Base-by-base conservation (phyloP, 2,797 vertebrate genomes). In the Pogoniulus pusillus region DNA sequence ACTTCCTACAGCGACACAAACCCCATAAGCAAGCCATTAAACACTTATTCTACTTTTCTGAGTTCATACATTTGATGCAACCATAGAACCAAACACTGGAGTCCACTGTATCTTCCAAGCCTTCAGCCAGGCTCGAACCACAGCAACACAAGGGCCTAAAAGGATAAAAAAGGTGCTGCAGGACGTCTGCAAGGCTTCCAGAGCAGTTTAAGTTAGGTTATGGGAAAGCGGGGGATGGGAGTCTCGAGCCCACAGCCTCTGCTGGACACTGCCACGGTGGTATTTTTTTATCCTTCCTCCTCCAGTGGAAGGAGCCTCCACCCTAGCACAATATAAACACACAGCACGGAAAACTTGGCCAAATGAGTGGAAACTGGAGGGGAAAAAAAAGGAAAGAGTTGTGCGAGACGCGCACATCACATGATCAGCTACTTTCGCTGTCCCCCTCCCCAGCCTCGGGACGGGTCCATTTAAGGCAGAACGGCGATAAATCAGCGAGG, bases 311-410 rank as follows among this genome's bases (percentile, higher is more conserved):
- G 19, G 6, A 57, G 79, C 51, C 90, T 90, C 92, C 95, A 32
- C 93, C 90, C 95, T 93, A 7, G 13, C 41, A 2, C n/a, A 45
- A 4, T 4, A 71, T 54, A 93, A 96, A 94, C 41, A 83, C 15
- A 18, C 39, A 0, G 64, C 8, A 64, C 69, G 2, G 7, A 89
- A 90, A 93, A 93, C 72, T 93, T 82, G 82, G 75, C 72, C 9
- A 55, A 93, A 93, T n/a, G 4, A 77, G 69, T 66, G 86, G 88
- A 93, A 94, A 89, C 18, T 60, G 1, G 1, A 1, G 23, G n/a
- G 16, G 16, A 30, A 23, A 37, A 3, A 26, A 18, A n/a, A 12
- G 4, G 24, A 65, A 7, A 39, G 24, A 30, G 57, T 60, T 32
- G 47, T 17, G 45, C 30, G 24, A 90, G 93, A 93, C 71, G 45